A percentile compares a stretch with the other conserved stretches of the same genome.
Conservation (phyloP, 1,140 invertebrate genomes). For the Bilobella aurantiaca region DNA sequence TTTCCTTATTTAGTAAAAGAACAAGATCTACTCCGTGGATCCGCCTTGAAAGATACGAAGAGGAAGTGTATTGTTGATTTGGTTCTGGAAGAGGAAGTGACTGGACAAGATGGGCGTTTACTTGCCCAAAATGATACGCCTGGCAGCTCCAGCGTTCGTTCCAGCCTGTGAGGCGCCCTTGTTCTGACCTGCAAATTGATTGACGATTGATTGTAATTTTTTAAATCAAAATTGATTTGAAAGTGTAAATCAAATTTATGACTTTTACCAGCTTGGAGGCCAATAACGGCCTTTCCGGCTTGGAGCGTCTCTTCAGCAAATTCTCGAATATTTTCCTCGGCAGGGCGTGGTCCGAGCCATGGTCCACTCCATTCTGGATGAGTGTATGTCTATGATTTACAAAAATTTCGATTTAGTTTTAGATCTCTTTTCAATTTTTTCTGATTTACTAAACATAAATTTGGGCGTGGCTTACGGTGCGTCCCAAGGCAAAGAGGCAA, state of each 20-base stretch:
- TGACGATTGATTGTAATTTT: too few relatives aligned
- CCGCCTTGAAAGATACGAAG: too few relatives aligned
- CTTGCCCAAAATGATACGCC: conserved; percentile 73
- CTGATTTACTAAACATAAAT: too few relatives aligned
- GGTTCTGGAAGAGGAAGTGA: too few relatives aligned
- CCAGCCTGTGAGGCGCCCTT: conserved; percentile 79
- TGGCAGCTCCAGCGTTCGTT: conserved; percentile 76
- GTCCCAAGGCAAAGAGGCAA: conserved; percentile 75
- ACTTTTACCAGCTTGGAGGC: conserved; percentile 74
- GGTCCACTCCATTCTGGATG: conserved; percentile 48
- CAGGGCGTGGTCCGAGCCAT: conserved; percentile 66
- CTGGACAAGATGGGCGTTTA: conserved; percentile 38
- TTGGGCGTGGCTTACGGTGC: conserved; percentile 59
- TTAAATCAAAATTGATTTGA: too few relatives aligned
- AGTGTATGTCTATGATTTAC: not conserved
- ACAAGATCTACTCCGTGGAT: too few relatives aligned
- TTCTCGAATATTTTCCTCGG: conserved; percentile 75
- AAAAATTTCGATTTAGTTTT: not conserved
- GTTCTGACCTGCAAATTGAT: conserved; percentile 78
- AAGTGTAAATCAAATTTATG: too few relatives aligned
- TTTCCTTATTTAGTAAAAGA: too few relatives aligned
- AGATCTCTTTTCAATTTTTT: too few relatives aligned
- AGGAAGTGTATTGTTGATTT: too few relatives aligned
- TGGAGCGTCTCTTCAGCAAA: conserved; percentile 69
- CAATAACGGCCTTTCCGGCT: conserved; percentile 70